Base-by-base conservation (phyloP, 2,888 invertebrate genomes). In the Leptinotarsa rubiginosa region DNA sequence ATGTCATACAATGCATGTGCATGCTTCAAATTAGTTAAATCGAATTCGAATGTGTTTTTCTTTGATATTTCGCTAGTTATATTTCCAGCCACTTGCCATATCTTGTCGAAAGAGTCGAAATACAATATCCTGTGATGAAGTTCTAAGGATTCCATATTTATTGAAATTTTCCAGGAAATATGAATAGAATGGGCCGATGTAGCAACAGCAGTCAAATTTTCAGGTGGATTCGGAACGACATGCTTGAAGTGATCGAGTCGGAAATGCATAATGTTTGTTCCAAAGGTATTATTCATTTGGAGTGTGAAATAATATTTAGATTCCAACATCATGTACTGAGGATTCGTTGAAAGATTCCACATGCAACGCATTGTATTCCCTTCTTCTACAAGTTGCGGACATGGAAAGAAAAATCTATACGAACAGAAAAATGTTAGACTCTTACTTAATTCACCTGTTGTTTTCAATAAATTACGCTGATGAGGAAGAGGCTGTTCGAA, bases 1-100 rank as follows among this genome's bases (percentile, higher is more conserved):
- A 95, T 90, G 79, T 94, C 93, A 88, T 95, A 96, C 68, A 91
- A 89, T 78, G 91, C 90, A 83, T 93, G 91, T 0, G 94, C 92
- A 87, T 92, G 93, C 72, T 90, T 89, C 64, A 94, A 87, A 78
- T 89, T 88, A 12, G 89, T 89, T 25, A 94, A 86, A 25, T 73
- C 70, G 25, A 50, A 76, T 3, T 77, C 69, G 4, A 84, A 77
- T 52, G 77, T 74, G 59, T 75, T 78, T 20, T 77, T 75, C n/a
- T 50, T 62, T 2, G 49, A 65, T 31, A 20, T 13, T 22, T 22
- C 56, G 56, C 79, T 70, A 22, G 66, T 77, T n/a, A 81, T 76
- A 15, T 78, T 22, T 5, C 72, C 78, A 16, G 74, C 80, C 13
- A 76, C 70, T 52, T 77, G 70, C 90, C 90, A 91, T 18, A 87